A percentile compares a stretch with the other conserved stretches of the same genome.
Evolutionary conservation across 2,113 vertebrate species (phyloP).

Genomic region (Narcine bancroftii): DNA sequence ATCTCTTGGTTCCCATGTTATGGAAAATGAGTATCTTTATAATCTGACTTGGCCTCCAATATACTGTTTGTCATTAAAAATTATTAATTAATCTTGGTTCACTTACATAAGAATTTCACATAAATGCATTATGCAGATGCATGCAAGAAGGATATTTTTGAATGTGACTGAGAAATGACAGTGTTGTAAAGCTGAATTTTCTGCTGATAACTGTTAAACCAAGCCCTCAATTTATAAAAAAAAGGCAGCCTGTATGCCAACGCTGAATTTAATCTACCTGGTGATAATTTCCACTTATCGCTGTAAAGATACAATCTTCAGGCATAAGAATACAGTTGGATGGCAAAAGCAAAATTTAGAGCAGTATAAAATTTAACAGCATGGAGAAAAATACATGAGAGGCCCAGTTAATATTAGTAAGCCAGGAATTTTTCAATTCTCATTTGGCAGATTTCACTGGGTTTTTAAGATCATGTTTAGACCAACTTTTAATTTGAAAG

Average conservation of each 20-base stretch:
- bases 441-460: not conserved
- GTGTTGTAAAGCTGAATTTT: not conserved
- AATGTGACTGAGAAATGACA: not conserved
- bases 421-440: not conserved
- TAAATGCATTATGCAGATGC: not conserved
- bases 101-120: not conserved
- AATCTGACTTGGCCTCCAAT: not conserved
- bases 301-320: not conserved
- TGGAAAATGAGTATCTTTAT: not conserved
- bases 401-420: not conserved
- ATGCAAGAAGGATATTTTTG: not conserved
- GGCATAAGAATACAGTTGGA: not conserved
- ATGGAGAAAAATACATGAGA: not conserved
- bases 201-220: too few species aligned
- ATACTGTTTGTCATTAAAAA: not conserved
- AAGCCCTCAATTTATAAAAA: not conserved
- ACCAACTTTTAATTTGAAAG: not conserved
- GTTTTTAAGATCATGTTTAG: not conserved
- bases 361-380: not conserved
- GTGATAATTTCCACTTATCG: not conserved
- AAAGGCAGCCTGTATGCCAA: not conserved
- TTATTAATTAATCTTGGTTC: not conserved
- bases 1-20: not conserved
- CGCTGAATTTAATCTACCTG: not conserved
- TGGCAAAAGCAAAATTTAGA: not conserved